Evolutionary conservation across 2,797 vertebrate genomes (phyloP), one percentile per base, ranked within the genome.

Genomic region (Onychomys torridus): DNA sequence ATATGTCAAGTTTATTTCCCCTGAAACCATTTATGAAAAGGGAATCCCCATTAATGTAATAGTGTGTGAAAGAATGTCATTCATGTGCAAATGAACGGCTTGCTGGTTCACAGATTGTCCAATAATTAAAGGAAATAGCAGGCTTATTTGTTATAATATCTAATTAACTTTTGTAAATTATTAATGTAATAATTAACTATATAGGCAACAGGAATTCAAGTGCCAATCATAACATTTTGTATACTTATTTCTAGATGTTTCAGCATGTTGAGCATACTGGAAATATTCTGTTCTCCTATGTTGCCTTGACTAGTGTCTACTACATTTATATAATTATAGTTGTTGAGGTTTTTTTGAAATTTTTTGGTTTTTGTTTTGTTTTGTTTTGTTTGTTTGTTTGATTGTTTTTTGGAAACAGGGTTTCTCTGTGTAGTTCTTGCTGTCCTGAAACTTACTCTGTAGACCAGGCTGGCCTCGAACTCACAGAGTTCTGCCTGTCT

Each of bases 111-210:
- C 75, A 67, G 55, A 71, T 84, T 92, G 67, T 84, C 63, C 76
- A 37, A 1, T 89, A 93, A 82, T 89, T 76, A 96, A 86, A 88
- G 40, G 59, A 92, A 34, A 67, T 40, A 90, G 59, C 71, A 90
- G 16, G 75, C 55, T 63, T 78, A 40, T 87, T 95, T 91, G 61
- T 88, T 95, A 78, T 87, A 88, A 27, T 40, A 78, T n/a, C 55
- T 92, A 93, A 96, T 96, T 96, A 67, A 93, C 77, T 90, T 95
- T 92, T 73, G 34, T 86, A 78, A 93, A 69, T 95, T 92, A 67
- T 71, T 91, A 83, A 76, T 75, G 37, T 75, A 89, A 87, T 76
- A 27, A 34, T 93, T 89, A 76, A 90, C 57, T 73, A 13, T 43
- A 81, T 88, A 78, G 55, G 37, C 55, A 78, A 5, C 76, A 21